Conservation (phyloP, 2,797 vertebrate genomes). For the Chloroceryle amazona region DNA sequence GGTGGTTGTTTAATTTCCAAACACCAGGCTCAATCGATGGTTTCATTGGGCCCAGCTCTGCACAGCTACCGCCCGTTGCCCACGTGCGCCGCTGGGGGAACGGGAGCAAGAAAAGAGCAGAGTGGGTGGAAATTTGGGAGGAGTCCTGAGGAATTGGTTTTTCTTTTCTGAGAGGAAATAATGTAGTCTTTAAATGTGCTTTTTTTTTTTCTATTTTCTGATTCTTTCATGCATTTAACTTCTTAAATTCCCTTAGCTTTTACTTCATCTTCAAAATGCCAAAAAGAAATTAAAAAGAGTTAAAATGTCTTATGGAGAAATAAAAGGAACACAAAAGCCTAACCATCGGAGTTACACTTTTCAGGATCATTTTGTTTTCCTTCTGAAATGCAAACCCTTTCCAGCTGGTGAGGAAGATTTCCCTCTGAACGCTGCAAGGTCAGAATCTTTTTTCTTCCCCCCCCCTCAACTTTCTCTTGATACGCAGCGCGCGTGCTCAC, state of each 20-base stretch:
- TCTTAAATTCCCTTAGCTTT: neutral
- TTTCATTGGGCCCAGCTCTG: neutral
- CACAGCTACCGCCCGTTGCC: neutral
- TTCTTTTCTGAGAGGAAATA: neutral
- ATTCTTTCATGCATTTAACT: neutral
- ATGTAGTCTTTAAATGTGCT: neutral
- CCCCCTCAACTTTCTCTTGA: neutral
- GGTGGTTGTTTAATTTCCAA: neutral
- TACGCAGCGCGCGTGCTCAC: accelerated
- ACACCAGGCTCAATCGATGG: accelerated
- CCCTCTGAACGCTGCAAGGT: neutral
- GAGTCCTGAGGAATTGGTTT: neutral
- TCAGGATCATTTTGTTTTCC: neutral
- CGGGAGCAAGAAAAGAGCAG: accelerated
- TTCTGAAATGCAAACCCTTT: neutral
- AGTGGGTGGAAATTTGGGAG: neutral
- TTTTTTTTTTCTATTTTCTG: neutral
- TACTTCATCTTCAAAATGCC: neutral
- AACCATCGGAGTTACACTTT: neutral
- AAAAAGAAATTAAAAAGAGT: neutral
- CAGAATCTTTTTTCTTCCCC: neutral
- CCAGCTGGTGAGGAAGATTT: neutral
- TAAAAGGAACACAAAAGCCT: neutral
- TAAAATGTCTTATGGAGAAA: neutral
- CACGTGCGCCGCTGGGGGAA: neutral